Evolutionary conservation across 2,888 invertebrate genomes (phyloP).

Genomic region (Cheilosia variabilis): DNA sequence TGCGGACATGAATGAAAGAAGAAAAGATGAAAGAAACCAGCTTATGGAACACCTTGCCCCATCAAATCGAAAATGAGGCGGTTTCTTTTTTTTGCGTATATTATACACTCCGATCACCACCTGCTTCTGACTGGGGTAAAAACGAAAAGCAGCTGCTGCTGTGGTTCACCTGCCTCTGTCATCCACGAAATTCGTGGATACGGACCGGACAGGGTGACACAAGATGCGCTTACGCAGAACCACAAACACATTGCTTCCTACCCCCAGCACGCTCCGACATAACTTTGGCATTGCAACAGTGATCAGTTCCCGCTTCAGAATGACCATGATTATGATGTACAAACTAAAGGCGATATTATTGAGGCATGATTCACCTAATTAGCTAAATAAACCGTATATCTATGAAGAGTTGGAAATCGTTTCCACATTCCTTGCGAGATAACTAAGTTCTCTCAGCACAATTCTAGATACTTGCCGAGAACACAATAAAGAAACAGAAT

Average conservation of each 20-base stretch:
- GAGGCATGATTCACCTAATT: constrained; percentile 59
- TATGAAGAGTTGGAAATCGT: constrained; percentile 17
- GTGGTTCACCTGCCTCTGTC: constrained; percentile 51
- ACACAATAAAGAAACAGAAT: background rate
- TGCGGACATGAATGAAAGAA: background rate
- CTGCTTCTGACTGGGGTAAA: constrained; percentile 14
- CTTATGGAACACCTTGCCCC: constrained; percentile 40
- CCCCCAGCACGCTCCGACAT: constrained; percentile 4
- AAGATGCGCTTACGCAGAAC: constrained; percentile 45
- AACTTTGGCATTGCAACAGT: constrained; percentile 31
- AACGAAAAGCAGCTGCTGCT: constrained; percentile 52
- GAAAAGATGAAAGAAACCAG: constrained; percentile 24
- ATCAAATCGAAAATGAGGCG: constrained; percentile 1
- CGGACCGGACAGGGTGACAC: constrained; percentile 25
- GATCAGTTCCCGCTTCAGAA: background rate
- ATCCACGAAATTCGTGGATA: constrained; percentile 31
- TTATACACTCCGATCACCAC: constrained; percentile 25
- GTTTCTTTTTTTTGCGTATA: background rate
- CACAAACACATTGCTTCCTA: constrained; percentile 3
- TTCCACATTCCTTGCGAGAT: constrained; percentile 36
- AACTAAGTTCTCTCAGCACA: constrained; percentile 18
- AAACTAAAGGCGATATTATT: constrained; percentile 33
- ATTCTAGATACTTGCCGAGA: constrained; percentile 6
- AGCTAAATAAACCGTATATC: constrained; percentile 30
- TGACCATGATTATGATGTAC: constrained; percentile 34